phyloP scores from a whole-genome alignment of 2,797 vertebrate genomes.

The Eremophila alpestris region DNA sequence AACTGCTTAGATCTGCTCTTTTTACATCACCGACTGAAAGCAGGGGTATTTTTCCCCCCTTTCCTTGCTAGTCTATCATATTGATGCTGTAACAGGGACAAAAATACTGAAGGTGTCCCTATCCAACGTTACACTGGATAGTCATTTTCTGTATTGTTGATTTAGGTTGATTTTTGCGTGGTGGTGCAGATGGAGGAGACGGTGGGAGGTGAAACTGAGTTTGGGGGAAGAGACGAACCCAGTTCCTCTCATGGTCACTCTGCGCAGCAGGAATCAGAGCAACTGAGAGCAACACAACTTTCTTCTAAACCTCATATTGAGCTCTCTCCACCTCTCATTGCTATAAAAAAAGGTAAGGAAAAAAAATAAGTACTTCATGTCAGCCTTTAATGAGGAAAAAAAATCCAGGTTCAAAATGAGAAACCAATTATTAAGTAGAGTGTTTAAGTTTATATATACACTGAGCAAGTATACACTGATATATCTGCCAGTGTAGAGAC shows the following conservation, averaged over 20 bases:
- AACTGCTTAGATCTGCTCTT: not conserved
- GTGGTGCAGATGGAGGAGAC: constrained; percentile 25
- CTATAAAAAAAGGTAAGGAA: constrained; percentile 48
- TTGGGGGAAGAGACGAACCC: not conserved
- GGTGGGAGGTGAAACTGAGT: not conserved
- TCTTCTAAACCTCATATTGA: not conserved
- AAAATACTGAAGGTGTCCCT: not conserved
- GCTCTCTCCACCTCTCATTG: constrained; percentile 42
- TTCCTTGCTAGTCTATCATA: not conserved
- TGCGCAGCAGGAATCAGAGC: not conserved
- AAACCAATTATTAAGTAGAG: not conserved
- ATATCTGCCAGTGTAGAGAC: not conserved
- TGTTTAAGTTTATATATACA: not conserved
- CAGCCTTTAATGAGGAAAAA: not conserved
- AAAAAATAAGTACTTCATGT: not conserved
- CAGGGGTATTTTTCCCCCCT: rapidly evolving
- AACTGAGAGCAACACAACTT: not conserved
- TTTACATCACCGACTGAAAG: not conserved
- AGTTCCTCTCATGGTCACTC: not conserved
- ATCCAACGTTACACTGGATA: rapidly evolving
- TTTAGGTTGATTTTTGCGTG: not conserved
- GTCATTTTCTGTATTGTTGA: not conserved
- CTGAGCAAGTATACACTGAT: rapidly evolving
- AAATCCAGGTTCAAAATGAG: not conserved
- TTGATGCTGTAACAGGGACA: not conserved